Percentiles rank a stretch among this genome's conserved stretches.
These are phyloP conservation scores for Cyrtorhinus lividipennis DNA, from an alignment of 1,140 invertebrate genomes.

Conservation along the genomic window DNA sequence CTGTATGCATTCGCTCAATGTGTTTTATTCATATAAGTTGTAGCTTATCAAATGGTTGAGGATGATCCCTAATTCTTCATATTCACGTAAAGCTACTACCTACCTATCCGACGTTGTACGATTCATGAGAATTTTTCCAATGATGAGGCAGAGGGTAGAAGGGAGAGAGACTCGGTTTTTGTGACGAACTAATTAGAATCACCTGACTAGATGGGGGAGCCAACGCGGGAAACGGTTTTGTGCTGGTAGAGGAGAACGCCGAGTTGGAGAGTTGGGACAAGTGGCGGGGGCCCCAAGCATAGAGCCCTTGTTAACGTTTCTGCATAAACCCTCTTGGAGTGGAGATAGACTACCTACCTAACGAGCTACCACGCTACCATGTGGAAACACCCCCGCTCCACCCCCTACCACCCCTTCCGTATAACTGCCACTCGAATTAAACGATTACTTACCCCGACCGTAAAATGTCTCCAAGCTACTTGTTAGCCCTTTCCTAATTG, in stretches of 20 bases:
- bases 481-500: slow-evolving; percentile 16
- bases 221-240: slow-evolving; percentile 1
- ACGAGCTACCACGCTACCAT: slow-evolving; percentile 5
- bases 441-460: slow-evolving; percentile 15
- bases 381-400: slow-evolving; percentile 1
- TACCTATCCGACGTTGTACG: too few relatives aligned
- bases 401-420: not conserved
- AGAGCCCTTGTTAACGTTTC: slow-evolving; percentile 5
- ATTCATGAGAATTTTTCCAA: too few relatives aligned
- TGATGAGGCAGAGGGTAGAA: too few relatives aligned
- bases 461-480: slow-evolving; percentile 13
- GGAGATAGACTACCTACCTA: slow-evolving; percentile 5
- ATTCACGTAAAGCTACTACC: too few relatives aligned
- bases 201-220: not conserved
- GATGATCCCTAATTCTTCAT: too few relatives aligned
- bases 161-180: not conserved
- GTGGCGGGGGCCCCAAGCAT: not conserved
- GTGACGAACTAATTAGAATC: slow-evolving; percentile 3
- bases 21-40: too few relatives aligned
- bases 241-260: not conserved
- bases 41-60: too few relatives aligned
- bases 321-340: slow-evolving; percentile 4
- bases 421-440: slow-evolving; percentile 16
- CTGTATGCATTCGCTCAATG: too few relatives aligned
- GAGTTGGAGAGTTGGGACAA: slow-evolving; percentile 9